Percentiles rank a stretch among this genome's conserved stretches.
These are phyloP conservation scores for Palloptera scutellata DNA, from an alignment of 2,888 invertebrate genomes.

Conservation along the genomic window DNA sequence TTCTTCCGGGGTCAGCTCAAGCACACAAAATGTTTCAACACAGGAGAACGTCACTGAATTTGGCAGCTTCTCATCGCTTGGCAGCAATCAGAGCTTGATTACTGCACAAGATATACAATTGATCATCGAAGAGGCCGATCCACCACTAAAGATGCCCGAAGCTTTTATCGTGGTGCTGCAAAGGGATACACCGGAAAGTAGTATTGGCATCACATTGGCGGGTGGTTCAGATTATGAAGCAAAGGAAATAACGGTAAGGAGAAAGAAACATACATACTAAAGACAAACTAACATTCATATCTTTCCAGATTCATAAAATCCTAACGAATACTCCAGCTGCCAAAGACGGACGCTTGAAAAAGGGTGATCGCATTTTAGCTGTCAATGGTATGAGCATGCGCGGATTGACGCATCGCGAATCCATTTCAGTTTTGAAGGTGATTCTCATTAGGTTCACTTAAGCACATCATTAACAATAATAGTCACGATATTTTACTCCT, in stretches of 20 bases:
- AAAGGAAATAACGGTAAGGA: slow-evolving; percentile 85
- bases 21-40: slow-evolving; percentile 59
- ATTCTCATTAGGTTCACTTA: slow-evolving; percentile 77
- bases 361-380: slow-evolving; percentile 87
- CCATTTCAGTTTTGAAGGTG: slow-evolving; percentile 87
- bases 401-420: slow-evolving; percentile 86
- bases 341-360: slow-evolving; percentile 83
- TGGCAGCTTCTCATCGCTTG: slow-evolving; percentile 64
- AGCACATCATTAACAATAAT: slow-evolving; percentile 71
- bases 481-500: not conserved
- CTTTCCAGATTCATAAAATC: slow-evolving; percentile 81
- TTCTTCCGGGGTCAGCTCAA: slow-evolving; percentile 63
- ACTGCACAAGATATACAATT: slow-evolving; percentile 69
- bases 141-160: slow-evolving; percentile 70
- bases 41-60: slow-evolving; percentile 64
- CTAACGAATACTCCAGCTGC: slow-evolving; percentile 86
- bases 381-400: slow-evolving; percentile 87
- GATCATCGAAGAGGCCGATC: slow-evolving; percentile 73
- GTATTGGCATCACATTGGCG: slow-evolving; percentile 86
- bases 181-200: slow-evolving; percentile 74
- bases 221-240: slow-evolving; percentile 91
- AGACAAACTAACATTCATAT: not conserved
- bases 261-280: not conserved
- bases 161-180: slow-evolving; percentile 73
- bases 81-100: slow-evolving; percentile 64